Conservation (phyloP, 2,797 vertebrate genomes). For the Sebastes vulpes region DNA sequence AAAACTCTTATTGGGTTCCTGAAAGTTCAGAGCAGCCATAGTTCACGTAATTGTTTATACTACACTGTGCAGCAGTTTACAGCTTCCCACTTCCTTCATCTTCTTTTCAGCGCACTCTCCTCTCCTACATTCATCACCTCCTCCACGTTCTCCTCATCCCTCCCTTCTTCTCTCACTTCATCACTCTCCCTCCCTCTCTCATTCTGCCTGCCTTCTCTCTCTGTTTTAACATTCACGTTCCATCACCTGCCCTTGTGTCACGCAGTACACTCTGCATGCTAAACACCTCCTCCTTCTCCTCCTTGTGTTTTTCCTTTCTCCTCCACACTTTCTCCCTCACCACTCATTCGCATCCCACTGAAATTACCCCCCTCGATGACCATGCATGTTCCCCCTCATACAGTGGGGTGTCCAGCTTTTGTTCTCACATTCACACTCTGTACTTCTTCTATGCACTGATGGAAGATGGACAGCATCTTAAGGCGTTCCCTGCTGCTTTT, state of each 20-base stretch:
- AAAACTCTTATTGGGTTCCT: not conserved
- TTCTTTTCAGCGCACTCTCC: slow-evolving; percentile 21
- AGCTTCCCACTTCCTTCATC: slow-evolving; percentile 48
- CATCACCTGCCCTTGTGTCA: slow-evolving; percentile 73
- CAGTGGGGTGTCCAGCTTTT: not conserved
- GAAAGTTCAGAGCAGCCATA: slow-evolving; percentile 11
- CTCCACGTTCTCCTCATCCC: slow-evolving; percentile 54
- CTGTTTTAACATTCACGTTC: slow-evolving; percentile 69
- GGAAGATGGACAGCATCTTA: not conserved
- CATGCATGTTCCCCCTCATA: not conserved
- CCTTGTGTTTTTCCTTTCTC: slow-evolving; percentile 22
- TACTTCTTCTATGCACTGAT: not conserved
- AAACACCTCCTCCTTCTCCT: slow-evolving; percentile 27
- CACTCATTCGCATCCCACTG: slow-evolving; percentile 1
- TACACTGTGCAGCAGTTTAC: slow-evolving; percentile 28
- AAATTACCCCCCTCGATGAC: not conserved
- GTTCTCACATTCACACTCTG: not conserved
- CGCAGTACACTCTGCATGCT: slow-evolving; percentile 50
- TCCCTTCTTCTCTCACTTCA: slow-evolving; percentile 42
- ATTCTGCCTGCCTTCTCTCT: slow-evolving; percentile 26
- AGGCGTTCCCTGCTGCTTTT: not conserved
- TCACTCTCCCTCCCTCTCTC: slow-evolving; percentile 37
- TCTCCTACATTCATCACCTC: slow-evolving; percentile 67
- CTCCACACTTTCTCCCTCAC: slow-evolving; percentile 24
- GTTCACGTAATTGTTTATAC: slow-evolving; percentile 17